Percentiles rank a stretch among this genome's conserved stretches.
phyloP scores from a whole-genome alignment of 2,888 invertebrate genomes.

The Mythimna impura region DNA sequence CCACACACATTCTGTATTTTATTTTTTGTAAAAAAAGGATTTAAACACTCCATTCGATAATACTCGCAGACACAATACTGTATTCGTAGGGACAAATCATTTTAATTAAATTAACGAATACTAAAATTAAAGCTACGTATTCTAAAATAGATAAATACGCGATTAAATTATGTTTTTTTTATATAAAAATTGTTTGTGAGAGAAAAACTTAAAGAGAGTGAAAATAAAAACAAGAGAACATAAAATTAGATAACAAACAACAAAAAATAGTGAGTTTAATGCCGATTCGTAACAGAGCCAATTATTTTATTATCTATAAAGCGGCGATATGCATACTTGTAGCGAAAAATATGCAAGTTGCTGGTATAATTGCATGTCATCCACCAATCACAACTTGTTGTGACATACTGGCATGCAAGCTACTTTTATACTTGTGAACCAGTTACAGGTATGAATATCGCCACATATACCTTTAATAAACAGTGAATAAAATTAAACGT shows the following conservation, averaged over 20 bases:
- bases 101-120: conserved; percentile 78
- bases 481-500: conserved; percentile 15
- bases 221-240: conserved; percentile 79
- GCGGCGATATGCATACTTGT: no score
- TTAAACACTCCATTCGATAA: conserved; percentile 81
- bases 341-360: no score
- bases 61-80: conserved; percentile 78
- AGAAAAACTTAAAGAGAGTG: conserved; percentile 71
- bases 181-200: conserved; percentile 73
- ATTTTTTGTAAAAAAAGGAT: conserved; percentile 59
- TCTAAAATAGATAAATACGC: conserved; percentile 87
- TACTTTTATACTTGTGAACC: no score
- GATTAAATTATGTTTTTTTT: conserved; percentile 77
- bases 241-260: conserved; percentile 89
- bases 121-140: conserved; percentile 86
- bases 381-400: no score
- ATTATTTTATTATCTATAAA: conserved; percentile 38
- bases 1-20: conserved; percentile 64
- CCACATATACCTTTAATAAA: conserved; percentile 12
- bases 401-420: no score
- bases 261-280: conserved; percentile 84
- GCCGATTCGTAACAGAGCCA: conserved; percentile 70
- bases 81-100: conserved; percentile 71
- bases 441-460: no score
- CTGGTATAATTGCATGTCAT: no score